Evolutionary conservation across 2,797 vertebrate genomes (phyloP).

Genomic region (Alectoris magna): DNA sequence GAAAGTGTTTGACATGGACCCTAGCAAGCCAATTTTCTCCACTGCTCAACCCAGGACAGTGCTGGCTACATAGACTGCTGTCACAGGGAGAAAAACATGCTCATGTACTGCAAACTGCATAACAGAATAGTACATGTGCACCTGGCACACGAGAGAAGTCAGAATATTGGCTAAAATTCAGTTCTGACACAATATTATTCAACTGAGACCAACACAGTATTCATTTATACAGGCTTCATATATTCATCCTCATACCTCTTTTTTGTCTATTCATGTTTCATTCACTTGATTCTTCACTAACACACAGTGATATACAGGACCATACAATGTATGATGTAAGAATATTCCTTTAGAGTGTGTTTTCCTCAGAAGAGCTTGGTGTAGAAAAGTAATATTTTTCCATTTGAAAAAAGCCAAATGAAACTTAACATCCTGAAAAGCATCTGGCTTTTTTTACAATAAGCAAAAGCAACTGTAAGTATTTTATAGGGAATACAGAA

Average conservation of each 20-base stretch:
- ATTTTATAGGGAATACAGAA: neutral
- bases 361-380: neutral
- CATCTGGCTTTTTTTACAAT: neutral
- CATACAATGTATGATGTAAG: neutral
- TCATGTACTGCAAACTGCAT: neutral
- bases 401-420: neutral
- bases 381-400: neutral
- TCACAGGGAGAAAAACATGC: neutral
- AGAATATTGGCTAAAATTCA: neutral
- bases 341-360: neutral
- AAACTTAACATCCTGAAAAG: neutral
- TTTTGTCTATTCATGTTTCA: neutral
- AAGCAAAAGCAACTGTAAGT: neutral
- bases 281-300: neutral
- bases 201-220: neutral
- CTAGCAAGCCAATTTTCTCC: neutral
- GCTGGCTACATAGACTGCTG: neutral
- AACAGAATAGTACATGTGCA: fast-evolving
- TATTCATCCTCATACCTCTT: neutral
- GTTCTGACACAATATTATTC: neutral
- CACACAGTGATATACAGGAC: neutral
- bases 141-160: neutral
- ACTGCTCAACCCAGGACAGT: neutral
- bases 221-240: neutral
- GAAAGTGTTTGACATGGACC: neutral